These are phyloP conservation scores for Fragum fragum DNA, from an alignment of 2,888 invertebrate genomes.

Conservation along the genomic window DNA sequence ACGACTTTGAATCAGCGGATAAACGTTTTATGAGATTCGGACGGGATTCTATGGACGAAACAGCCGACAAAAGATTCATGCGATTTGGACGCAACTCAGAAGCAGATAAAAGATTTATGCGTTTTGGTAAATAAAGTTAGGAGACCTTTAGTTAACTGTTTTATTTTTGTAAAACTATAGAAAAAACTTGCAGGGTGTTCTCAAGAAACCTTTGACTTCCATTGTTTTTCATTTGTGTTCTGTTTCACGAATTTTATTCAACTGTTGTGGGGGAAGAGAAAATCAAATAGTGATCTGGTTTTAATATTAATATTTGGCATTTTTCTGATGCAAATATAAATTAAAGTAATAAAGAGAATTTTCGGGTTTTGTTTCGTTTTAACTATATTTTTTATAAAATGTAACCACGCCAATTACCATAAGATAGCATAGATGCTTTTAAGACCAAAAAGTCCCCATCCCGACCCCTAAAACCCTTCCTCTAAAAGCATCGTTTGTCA, in stretches of 20 bases:
- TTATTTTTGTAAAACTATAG: constrained; percentile 24
- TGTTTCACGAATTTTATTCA: not conserved
- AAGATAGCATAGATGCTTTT: too few relatives aligned
- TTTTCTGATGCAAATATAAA: not conserved
- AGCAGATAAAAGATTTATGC: constrained; percentile 76
- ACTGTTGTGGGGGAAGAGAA: not conserved
- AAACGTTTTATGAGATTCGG: constrained; percentile 76
- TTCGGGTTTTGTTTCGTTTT: too few relatives aligned
- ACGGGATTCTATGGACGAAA: constrained; percentile 62
- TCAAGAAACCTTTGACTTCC: not conserved
- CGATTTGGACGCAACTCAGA: constrained; percentile 73
- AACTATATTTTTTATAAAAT: too few relatives aligned
- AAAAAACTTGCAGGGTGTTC: not conserved
- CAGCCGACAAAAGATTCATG: constrained; percentile 76
- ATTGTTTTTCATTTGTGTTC: not conserved
- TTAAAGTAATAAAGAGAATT: too few relatives aligned
- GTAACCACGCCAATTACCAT: too few relatives aligned
- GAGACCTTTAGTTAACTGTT: constrained; percentile 15
- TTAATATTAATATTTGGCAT: not conserved
- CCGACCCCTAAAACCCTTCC: too few relatives aligned
- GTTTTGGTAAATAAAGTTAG: constrained; percentile 71
- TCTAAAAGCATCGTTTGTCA: too few relatives aligned
- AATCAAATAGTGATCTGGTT: not conserved
- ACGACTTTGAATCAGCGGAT: constrained; percentile 36
- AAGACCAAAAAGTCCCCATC: too few relatives aligned